Percentiles rank a stretch among this genome's conserved stretches.
Evolutionary conservation across 2,113 vertebrate genomes (phyloP).

Genomic region (Dasyurus viverrinus): DNA sequence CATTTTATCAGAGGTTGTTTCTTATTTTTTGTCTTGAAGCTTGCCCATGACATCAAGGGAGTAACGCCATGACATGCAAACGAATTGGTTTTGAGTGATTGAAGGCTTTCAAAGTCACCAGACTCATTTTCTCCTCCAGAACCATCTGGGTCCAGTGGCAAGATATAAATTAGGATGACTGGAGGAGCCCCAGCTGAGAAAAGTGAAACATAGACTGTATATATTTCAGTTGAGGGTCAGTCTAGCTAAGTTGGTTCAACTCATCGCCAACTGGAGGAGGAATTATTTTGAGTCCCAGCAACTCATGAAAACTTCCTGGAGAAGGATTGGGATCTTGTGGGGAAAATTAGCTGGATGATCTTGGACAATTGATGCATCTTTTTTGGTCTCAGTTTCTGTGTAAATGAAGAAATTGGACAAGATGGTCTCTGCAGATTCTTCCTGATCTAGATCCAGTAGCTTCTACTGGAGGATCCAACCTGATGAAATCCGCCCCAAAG

Average conservation of each 20-base stretch:
- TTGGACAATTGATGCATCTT: constrained; percentile 4
- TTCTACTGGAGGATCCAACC: background rate
- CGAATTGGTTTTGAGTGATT: too few species aligned
- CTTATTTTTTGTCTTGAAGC: too few species aligned
- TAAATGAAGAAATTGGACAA: background rate
- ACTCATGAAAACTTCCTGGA: background rate
- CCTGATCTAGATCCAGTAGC: background rate
- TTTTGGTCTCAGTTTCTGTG: background rate
- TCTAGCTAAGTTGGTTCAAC: background rate
- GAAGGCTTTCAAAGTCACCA: too few species aligned
- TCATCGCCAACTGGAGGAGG: background rate
- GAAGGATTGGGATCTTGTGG: background rate
- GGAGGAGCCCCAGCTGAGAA: background rate
- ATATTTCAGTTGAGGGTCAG: background rate
- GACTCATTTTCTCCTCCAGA: too few species aligned
- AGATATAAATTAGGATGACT: too few species aligned
- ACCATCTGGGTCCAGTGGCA: too few species aligned
- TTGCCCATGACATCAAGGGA: too few species aligned
- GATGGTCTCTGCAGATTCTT: background rate
- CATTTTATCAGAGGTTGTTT: background rate
- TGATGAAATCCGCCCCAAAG: background rate
- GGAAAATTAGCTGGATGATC: background rate
- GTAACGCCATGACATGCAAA: too few species aligned
- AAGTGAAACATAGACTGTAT: background rate
- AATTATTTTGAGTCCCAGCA: background rate